These are phyloP conservation scores for Spilosoma lubricipeda DNA, from an alignment of 2,888 invertebrate genomes.

Conservation along the genomic window DNA sequence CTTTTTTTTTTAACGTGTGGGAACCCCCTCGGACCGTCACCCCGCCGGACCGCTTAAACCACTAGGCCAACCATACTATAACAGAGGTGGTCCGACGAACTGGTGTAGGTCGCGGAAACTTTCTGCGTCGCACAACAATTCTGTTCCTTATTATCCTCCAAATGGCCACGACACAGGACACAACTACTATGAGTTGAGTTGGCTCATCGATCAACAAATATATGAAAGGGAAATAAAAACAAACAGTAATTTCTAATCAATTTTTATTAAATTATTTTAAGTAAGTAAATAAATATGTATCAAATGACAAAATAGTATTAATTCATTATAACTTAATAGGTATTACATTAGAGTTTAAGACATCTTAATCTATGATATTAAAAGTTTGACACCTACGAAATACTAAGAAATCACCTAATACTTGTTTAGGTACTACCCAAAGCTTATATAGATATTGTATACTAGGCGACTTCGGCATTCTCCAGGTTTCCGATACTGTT, in stretches of 20 bases:
- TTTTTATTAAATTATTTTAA: constrained; percentile 26
- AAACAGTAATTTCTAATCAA: constrained; percentile 22
- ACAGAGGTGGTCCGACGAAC: no score
- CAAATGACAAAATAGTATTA: constrained; percentile 35
- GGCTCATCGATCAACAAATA: not conserved
- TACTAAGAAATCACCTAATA: constrained; percentile 2
- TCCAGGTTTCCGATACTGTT: not conserved
- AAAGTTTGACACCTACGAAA: constrained; percentile 4
- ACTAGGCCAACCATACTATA: no score
- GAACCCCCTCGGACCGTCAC: no score
- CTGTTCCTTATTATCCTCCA: no score
- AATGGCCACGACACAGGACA: no score
- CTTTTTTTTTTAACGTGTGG: no score
- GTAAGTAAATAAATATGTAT: constrained; percentile 33
- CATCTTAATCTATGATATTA: constrained; percentile 17
- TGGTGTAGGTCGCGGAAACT: no score
- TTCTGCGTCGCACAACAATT: no score
- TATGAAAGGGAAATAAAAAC: constrained; percentile 22
- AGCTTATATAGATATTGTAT: not conserved
- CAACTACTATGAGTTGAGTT: no score
- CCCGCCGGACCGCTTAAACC: no score
- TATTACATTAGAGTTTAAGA: constrained; percentile 27
- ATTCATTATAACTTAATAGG: constrained; percentile 30
- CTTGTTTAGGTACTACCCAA: not conserved
- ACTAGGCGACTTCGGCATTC: not conserved